Base-by-base conservation (phyloP, 2,888 invertebrate genomes). In the Dryocosmus kuriphilus region DNA sequence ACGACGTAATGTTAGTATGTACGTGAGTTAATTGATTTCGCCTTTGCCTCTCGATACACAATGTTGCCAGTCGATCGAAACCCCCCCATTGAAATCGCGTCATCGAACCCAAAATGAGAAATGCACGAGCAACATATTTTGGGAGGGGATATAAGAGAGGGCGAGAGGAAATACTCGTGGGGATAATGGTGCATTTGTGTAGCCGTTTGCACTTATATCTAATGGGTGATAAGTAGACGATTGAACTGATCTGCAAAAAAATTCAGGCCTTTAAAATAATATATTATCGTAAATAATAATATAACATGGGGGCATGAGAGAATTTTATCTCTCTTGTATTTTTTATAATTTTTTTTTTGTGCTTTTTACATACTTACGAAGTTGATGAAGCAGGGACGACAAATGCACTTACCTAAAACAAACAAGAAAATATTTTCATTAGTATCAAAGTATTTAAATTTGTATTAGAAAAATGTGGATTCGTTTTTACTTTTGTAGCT, bases 1-100 rank as follows among this genome's bases (percentile, higher is more conserved):
- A 77, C 75, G 67, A 77, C 55, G 60, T 76, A 79, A 81, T 75
- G 60, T 63, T 61, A 77, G 81, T 57, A 79, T 78, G 83, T 80
- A 81, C 77, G 81, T 80, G 81, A 87, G 86, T 89, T 90, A 90
- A 90, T 90, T 90, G 89, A 90, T 89, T 90, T 90, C 82, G 84
- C 86, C 86, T 87, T 86, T 82, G 85, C 82, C 84, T 81, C 81
- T 78, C 81, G 84, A 78, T 81, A 81, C 84, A 82, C 82, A 80
- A 83, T 55, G 32, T 32, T 51, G 32, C 76, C 32, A 63, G 5
- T 63, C n/a, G 32, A 63, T 63, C 30, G 19, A 63, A 24, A 57
- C 24, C 24, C 81, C 81, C 85, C 88, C 87, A 86, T 87, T 51
- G 83, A 83, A 65, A 62, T 74, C 76, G 60, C 67, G 75, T 80